Percentiles rank a stretch among this genome's conserved stretches.
These are phyloP conservation scores for Paedocypris micromegethes DNA, from an alignment of 2,797 vertebrate genomes.

Conservation along the genomic window DNA sequence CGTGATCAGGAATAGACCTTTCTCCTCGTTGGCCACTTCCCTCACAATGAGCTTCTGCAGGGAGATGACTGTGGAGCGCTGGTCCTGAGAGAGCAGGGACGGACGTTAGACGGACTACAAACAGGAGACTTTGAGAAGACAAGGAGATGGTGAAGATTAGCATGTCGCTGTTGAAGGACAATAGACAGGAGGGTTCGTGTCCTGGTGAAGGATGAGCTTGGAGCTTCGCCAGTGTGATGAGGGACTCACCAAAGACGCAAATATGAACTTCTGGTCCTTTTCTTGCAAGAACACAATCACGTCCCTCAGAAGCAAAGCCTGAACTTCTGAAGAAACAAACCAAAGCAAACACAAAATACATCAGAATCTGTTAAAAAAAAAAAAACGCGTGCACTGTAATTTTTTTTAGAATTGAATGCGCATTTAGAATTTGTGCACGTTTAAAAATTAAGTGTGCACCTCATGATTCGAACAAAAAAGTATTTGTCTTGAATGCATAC, in stretches of 20 bases:
- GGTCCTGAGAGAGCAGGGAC: constrained; percentile 67
- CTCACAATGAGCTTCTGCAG: constrained; percentile 86
- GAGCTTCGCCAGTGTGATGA: not conserved
- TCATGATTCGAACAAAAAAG: no score
- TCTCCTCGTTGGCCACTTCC: constrained; percentile 88
- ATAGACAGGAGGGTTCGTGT: constrained; percentile 4
- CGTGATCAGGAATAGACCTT: constrained; percentile 87
- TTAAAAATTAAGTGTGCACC: no score
- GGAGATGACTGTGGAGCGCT: constrained; percentile 88
- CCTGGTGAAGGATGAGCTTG: not conserved
- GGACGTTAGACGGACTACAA: not conserved
- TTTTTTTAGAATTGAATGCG: no score
- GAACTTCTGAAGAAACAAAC: constrained; percentile 72
- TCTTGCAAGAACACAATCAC: constrained; percentile 88
- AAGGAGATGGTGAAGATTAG: constrained; percentile 1
- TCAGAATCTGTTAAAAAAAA: not conserved
- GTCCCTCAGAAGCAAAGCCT: constrained; percentile 84
- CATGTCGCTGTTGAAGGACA: not conserved
- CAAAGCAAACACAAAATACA: not conserved
- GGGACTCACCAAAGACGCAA: constrained; percentile 81
- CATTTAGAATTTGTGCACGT: no score
- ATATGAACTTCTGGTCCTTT: constrained; percentile 90
- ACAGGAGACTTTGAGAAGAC: not conserved
- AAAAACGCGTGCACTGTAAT: not conserved
- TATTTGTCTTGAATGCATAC: no score